Evolutionary conservation across 2,888 invertebrate species (phyloP).

Genomic region (Lycocerus yunnanus): DNA sequence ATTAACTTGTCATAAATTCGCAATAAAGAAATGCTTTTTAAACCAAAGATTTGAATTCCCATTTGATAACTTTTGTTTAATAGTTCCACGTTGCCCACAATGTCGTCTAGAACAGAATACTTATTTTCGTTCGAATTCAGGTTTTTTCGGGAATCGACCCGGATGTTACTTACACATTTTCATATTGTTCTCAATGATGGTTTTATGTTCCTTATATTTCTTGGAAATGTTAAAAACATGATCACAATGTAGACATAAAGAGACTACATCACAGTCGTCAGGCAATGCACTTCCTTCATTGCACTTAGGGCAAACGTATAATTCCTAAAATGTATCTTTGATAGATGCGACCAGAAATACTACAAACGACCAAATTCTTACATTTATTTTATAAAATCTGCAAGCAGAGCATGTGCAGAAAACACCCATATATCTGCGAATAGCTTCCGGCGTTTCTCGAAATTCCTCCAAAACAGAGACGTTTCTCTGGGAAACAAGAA

Average conservation of each 20-base stretch:
- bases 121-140: too few species aligned
- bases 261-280: not conserved
- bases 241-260: not conserved
- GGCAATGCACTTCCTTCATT: not conserved
- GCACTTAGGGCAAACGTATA: not conserved
- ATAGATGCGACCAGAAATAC: too few species aligned
- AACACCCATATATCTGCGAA: not conserved
- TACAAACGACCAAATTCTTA: too few species aligned
- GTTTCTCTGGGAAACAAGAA: not conserved
- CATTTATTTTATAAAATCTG: not conserved
- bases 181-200: not conserved
- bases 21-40: not conserved
- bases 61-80: not conserved
- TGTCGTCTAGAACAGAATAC: too few species aligned
- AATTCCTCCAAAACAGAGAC: not conserved
- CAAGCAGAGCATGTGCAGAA: not conserved
- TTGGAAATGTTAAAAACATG: not conserved
- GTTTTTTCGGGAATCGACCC: too few species aligned
- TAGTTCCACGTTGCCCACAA: not conserved
- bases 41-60: not conserved
- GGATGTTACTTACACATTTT: not conserved
- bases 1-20: not conserved
- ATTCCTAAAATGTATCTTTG: not conserved
- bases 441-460: not conserved
- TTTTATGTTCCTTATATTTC: not conserved